Evolutionary conservation across 2,797 vertebrate genomes (phyloP).

Genomic region (Pachyuromys duprasi): DNA sequence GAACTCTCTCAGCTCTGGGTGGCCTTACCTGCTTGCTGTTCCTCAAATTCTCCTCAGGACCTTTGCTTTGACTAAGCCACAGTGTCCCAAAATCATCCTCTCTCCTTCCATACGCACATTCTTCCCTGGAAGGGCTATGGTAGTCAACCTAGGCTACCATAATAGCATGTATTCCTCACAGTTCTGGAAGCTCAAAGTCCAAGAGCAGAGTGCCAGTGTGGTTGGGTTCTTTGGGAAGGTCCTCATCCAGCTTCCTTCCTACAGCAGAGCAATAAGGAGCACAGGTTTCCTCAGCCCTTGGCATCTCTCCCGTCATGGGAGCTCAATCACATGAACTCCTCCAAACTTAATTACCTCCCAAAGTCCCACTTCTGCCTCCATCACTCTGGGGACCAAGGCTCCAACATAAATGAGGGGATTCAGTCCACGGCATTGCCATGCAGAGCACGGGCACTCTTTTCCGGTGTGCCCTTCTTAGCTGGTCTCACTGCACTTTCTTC

Average conservation of each 20-base stretch:
- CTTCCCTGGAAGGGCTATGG: not conserved
- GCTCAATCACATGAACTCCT: not conserved
- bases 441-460: not conserved
- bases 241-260: not conserved
- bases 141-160: not conserved
- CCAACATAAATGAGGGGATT: not conserved
- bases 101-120: not conserved
- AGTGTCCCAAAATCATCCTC: not conserved
- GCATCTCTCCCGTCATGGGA: not conserved
- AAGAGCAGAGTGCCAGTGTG: not conserved
- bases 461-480: not conserved
- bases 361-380: not conserved
- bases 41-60: not conserved
- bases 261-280: not conserved
- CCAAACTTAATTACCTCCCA: not conserved
- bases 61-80: not conserved
- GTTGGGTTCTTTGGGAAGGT: not conserved
- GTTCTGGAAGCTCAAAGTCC: not conserved
- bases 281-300: not conserved
- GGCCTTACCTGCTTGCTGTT: not conserved
- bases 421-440: not conserved
- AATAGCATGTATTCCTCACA: not conserved
- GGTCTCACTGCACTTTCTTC: not conserved
- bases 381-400: not conserved
- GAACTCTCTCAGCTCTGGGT: not conserved